Evolutionary conservation across 2,888 invertebrate species (phyloP).

Genomic region (Apamea monoglypha): DNA sequence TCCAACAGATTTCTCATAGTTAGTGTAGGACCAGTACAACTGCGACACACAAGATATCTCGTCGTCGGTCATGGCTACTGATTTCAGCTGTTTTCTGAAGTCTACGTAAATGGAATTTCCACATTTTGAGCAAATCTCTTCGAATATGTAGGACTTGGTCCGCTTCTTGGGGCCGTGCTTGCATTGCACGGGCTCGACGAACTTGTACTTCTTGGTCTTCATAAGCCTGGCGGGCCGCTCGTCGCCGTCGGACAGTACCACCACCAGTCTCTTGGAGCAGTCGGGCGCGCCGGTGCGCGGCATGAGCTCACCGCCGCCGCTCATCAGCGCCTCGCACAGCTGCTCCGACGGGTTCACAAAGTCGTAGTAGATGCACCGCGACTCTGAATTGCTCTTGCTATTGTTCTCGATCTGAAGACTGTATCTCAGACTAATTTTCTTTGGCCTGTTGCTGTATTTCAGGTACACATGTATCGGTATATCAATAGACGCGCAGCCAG

Average conservation of each 20-base stretch:
- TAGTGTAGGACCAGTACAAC: slow-evolving; percentile 80
- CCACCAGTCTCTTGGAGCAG: slow-evolving; percentile 74
- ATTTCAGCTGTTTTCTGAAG: slow-evolving; percentile 80
- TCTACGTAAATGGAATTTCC: slow-evolving; percentile 80
- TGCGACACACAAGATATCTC: slow-evolving; percentile 83
- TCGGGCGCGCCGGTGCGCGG: slow-evolving; percentile 74
- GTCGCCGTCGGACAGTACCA: slow-evolving; percentile 77
- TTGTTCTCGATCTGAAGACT: slow-evolving; percentile 85
- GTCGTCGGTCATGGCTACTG: slow-evolving; percentile 82
- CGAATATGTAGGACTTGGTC: slow-evolving; percentile 74
- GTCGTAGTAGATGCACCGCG: slow-evolving; percentile 85
- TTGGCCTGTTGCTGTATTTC: slow-evolving; percentile 84
- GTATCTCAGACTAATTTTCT: slow-evolving; percentile 85
- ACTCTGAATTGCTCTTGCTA: slow-evolving; percentile 81
- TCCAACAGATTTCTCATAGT: slow-evolving; percentile 82
- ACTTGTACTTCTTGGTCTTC: slow-evolving; percentile 79
- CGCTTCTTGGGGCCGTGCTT: slow-evolving; percentile 75
- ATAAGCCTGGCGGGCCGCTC: slow-evolving; percentile 68
- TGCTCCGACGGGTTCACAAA: slow-evolving; percentile 84
- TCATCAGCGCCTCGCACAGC: slow-evolving; percentile 82
- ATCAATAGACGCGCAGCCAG: slow-evolving; percentile 86
- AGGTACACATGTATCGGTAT: slow-evolving; percentile 88
- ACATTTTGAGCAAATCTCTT: slow-evolving; percentile 83
- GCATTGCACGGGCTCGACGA: slow-evolving; percentile 80
- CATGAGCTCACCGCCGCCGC: slow-evolving; percentile 84